Base-by-base conservation (phyloP, 2,888 invertebrate genomes). In the Phrixothrix hirtus region DNA sequence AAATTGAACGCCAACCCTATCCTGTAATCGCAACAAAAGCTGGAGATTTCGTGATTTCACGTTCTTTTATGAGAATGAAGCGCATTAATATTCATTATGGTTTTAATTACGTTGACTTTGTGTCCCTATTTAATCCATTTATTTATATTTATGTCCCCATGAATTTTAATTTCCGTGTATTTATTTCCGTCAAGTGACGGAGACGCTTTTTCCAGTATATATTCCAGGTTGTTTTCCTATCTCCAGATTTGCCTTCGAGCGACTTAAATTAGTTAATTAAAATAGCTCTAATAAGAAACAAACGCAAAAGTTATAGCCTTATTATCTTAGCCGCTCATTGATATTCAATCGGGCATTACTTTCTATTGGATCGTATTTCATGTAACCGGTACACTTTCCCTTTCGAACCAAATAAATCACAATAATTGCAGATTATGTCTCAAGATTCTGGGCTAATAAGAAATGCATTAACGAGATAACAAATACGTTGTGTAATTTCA, bases 71-170 rank as follows among this genome's bases (percentile, higher is more conserved):
- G 44, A 39, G 51, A 56, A 56, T 47, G 44, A 46, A 52, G 38
- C 42, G 46, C 59, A 62, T 66, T 66, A 64, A 66, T 65, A 65
- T 65, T 65, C 63, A 66, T 66, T 64, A 63, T 57, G 54, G 60
- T 64, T 63, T 64, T 65, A 66, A 66, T 66, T 65, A 65, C 63
- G 60, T 62, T 62, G 64, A 60, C 60, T 62, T 59, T 60, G 58
- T 59, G 64, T 61, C 58, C 55, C 58, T 57, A 57, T 60, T 66
- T 64, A 62, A 62, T 62, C 62, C 64, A 64, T 66, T 64, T 66
- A 66, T 66, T 66, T 66, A 64, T 64, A 65, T 65, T 65, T 66
- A 66, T 65, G 64, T 58, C 62, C 50, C 61, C 66, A 63, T 66
- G 66, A 66, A 65, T 66, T 66, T 64, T 65, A 63, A 66, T 66